Evolutionary conservation across 2,113 vertebrate genomes (phyloP).

Genomic region (Panthera tigris): DNA sequence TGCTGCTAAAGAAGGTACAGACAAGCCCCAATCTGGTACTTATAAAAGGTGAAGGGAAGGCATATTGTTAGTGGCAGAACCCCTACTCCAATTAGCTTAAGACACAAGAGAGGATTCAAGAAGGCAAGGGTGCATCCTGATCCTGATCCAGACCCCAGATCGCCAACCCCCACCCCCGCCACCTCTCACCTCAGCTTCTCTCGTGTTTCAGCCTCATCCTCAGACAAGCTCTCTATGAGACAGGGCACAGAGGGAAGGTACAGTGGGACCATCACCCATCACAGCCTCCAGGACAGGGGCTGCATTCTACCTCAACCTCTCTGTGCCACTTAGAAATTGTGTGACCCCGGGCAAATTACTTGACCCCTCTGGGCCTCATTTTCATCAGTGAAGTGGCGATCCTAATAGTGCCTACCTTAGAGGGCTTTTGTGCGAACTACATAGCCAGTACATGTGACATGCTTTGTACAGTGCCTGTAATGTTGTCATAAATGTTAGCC

Average conservation of each 20-base stretch:
- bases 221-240: not conserved
- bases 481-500: not conserved
- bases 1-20: not conserved
- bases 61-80: too few species aligned
- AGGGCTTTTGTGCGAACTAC: not conserved
- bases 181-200: not conserved
- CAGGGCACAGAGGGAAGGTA: not conserved
- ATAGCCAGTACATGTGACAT: not conserved
- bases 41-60: not conserved
- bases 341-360: not conserved
- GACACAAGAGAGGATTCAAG: not conserved
- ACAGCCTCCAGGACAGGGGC: not conserved
- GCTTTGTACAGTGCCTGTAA: not conserved
- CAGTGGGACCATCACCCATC: too few species aligned
- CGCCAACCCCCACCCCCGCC: fast-evolving
- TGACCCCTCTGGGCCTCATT: not conserved
- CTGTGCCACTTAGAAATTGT: not conserved
- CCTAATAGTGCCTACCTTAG: too few species aligned
- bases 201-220: not conserved
- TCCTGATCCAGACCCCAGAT: not conserved
- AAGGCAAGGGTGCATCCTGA: not conserved
- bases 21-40: not conserved
- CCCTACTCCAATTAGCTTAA: too few species aligned
- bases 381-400: not conserved
- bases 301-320: not conserved